Evolutionary conservation across 2,888 invertebrate genomes (phyloP).

Genomic region (Falcaria lacertinaria): DNA sequence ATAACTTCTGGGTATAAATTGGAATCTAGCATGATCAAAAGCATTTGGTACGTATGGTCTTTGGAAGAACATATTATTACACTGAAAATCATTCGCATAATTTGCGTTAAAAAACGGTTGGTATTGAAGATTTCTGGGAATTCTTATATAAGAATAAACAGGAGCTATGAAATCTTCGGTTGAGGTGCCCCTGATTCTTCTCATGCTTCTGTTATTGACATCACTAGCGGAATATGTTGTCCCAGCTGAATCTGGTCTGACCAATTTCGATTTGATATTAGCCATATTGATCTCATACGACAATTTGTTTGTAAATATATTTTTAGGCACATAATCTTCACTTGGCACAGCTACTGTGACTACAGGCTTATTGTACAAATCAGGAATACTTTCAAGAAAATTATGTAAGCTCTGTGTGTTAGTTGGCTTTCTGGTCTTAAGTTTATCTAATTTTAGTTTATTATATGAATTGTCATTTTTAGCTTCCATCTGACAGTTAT

Average conservation of each 20-base stretch:
- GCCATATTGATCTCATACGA: constrained; percentile 48
- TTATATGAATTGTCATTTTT: constrained; percentile 3
- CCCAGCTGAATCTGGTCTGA: constrained; percentile 20
- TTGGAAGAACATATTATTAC: constrained; percentile 34
- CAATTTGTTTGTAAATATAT: constrained; percentile 46
- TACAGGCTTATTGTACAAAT: constrained; percentile 37
- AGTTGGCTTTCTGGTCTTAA: constrained; percentile 32
- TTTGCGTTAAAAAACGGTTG: constrained; percentile 7
- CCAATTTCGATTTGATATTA: constrained; percentile 29
- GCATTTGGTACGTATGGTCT: constrained; percentile 31
- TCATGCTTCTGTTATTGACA: constrained; percentile 39
- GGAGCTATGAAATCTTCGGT: constrained; percentile 13
- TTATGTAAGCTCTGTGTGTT: constrained; percentile 24
- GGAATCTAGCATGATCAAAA: constrained; percentile 28
- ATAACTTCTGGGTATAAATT: constrained; percentile 25
- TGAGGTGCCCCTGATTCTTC: constrained; percentile 32
- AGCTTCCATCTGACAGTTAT: background rate
- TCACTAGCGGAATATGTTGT: constrained; percentile 36
- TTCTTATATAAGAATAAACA: constrained; percentile 12
- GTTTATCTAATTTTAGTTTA: constrained; percentile 29
- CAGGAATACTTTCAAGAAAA: constrained; percentile 45
- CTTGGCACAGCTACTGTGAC: constrained; percentile 47
- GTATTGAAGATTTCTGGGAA: constrained; percentile 19
- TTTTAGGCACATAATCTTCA: constrained; percentile 45
- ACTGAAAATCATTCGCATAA: background rate